Evolutionary conservation across 2,113 vertebrate genomes (phyloP).

Genomic region (Irena cyanogastra): DNA sequence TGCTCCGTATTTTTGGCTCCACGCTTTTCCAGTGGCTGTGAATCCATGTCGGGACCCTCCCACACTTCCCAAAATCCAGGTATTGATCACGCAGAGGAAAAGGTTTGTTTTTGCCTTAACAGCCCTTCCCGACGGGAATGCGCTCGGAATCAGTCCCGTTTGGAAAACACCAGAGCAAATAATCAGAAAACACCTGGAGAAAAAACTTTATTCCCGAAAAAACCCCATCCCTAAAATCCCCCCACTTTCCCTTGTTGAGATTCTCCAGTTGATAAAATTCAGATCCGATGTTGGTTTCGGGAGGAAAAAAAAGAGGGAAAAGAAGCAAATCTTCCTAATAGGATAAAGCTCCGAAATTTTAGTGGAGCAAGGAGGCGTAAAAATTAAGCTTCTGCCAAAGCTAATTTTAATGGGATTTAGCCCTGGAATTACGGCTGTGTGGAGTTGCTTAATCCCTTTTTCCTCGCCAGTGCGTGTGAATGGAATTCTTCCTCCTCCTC

Average conservation of each 20-base stretch:
- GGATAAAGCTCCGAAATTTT: background rate
- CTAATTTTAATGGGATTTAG: background rate
- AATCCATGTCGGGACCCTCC: accelerated
- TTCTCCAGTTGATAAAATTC: background rate
- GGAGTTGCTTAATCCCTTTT: background rate
- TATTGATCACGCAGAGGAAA: background rate
- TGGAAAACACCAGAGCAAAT: background rate
- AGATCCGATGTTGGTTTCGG: background rate
- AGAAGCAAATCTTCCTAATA: background rate
- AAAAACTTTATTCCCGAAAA: background rate
- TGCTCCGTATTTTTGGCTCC: background rate
- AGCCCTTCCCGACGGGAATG: accelerated
- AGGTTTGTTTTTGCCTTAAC: background rate
- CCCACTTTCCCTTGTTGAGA: accelerated
- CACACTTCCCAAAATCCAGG: background rate
- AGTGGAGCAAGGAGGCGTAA: background rate
- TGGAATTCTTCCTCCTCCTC: background rate
- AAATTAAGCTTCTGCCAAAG: constrained; percentile 7
- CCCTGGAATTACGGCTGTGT: background rate
- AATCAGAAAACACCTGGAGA: background rate
- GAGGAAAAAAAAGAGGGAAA: background rate
- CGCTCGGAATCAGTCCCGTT: accelerated
- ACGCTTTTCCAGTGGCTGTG: accelerated
- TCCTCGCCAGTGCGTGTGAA: background rate
- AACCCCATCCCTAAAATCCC: background rate